phyloP scores from a whole-genome alignment of 2,797 vertebrate species.

The Typhlichthys eigenmanni region DNA sequence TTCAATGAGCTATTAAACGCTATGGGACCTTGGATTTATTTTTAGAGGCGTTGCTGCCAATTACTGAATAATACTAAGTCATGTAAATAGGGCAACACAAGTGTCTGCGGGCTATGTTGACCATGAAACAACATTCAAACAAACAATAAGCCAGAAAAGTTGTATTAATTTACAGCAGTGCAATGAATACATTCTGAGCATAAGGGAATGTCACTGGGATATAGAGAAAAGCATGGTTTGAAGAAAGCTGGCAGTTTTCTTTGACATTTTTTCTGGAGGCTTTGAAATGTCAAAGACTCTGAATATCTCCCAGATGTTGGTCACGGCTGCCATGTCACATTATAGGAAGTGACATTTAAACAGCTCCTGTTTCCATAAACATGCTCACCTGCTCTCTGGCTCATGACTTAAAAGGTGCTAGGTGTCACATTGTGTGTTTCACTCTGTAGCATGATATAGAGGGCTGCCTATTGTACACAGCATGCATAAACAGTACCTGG shows the following conservation, averaged over 20 bases:
- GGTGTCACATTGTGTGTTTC: constrained; percentile 6
- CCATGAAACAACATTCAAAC: neutral
- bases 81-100: constrained; percentile 13
- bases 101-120: constrained; percentile 22
- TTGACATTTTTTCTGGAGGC: neutral
- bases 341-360: neutral
- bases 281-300: neutral
- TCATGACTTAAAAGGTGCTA: constrained; percentile 3
- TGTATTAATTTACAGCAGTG: too few relatives aligned
- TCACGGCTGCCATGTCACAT: neutral
- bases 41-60: constrained; percentile 13
- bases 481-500: too few relatives aligned
- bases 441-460: constrained; percentile 1
- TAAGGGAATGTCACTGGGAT: neutral
- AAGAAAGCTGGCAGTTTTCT: neutral
- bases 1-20: constrained; percentile 6
- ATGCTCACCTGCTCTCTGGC: constrained; percentile 3
- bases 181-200: too few relatives aligned
- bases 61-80: constrained; percentile 26
- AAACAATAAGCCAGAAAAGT: too few relatives aligned
- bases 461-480: neutral
- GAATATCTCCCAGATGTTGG: constrained; percentile 3
- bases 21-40: constrained; percentile 18
- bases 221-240: neutral
- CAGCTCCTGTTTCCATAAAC: neutral